Percentiles rank a stretch among this genome's conserved stretches.
Evolutionary conservation across 2,797 vertebrate species (phyloP).

Genomic region (Pantherophis vulpinus): DNA sequence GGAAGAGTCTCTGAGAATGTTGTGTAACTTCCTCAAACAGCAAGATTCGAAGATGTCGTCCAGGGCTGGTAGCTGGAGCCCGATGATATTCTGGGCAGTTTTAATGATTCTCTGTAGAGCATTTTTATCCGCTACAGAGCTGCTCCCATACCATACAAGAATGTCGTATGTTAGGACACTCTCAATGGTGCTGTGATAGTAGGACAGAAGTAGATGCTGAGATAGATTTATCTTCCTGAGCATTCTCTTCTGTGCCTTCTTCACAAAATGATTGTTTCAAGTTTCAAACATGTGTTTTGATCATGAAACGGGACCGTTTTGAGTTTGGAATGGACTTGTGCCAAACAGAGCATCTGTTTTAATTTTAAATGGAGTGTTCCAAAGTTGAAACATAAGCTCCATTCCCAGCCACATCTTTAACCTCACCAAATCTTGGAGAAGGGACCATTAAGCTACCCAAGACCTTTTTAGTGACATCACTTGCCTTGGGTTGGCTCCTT

Average conservation of each 20-base stretch:
- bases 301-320: background rate
- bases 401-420: background rate
- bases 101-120: too few species aligned
- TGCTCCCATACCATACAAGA: too few species aligned
- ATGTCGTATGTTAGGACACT: too few species aligned
- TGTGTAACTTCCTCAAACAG: too few species aligned
- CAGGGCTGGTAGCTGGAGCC: too few species aligned
- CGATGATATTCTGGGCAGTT: too few species aligned
- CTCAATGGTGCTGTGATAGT: too few species aligned
- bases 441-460: background rate
- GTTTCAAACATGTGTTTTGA: background rate
- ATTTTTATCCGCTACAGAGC: too few species aligned
- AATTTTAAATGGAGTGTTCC: background rate
- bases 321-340: background rate
- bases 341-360: background rate
- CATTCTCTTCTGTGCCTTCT: background rate
- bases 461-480: background rate
- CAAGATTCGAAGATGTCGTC: too few species aligned
- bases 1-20: too few species aligned
- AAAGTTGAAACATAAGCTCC: background rate
- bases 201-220: too few species aligned
- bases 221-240: too few species aligned
- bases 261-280: background rate
- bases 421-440: background rate
- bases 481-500: background rate